Evolutionary conservation across 2,888 invertebrate genomes (phyloP), one percentile per base, ranked within the genome.

Genomic region (Capitulum mitella): DNA sequence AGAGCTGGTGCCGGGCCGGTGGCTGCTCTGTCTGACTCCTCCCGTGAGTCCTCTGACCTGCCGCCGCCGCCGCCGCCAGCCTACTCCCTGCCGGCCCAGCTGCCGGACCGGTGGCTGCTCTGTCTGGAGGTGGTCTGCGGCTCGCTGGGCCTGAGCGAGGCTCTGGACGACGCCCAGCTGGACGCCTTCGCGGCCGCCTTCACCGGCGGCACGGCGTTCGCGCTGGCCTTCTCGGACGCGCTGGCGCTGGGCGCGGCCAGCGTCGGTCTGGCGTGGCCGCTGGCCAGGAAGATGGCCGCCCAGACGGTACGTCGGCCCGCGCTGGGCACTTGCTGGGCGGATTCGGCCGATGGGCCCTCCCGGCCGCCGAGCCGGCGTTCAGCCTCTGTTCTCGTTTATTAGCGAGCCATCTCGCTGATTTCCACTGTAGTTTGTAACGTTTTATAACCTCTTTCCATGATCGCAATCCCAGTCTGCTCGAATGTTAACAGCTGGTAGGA

Each of bases 81-180:
- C 22, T 76, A 46, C 76, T 43, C 76, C 3, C 29, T 32, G 14
- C 76, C 76, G 76, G 76, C 12, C 46, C 1, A 8, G 10, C 48
- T 76, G 48, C 76, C 76, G 16, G 22, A 32, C 76, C 29, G 43
- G 16, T 76, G 76, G 76, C 48, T 76, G 46, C 48, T 76, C 40
- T 46, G 46, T 14, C 46, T 76, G 76, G 76, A 76, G 76, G 76
- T 76, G 76, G 12, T 76, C 10, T 46, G 43, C 32, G 76, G 76
- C 43, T 6, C 76, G 5, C n/a, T 76, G 76, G 76, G 76, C 16
- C 29, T 26, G 46, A 48, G 76, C 32, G 16, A 48, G 43, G 43
- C 22, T 12, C 46, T 76, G 46, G 19, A 40, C 14, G 76, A 76
- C 19, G 29, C 14, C 32, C 76, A n/a, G 19, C 46, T 76, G 76